Evolutionary conservation across 2,888 invertebrate genomes (phyloP).

Genomic region (Belgica antarctica): DNA sequence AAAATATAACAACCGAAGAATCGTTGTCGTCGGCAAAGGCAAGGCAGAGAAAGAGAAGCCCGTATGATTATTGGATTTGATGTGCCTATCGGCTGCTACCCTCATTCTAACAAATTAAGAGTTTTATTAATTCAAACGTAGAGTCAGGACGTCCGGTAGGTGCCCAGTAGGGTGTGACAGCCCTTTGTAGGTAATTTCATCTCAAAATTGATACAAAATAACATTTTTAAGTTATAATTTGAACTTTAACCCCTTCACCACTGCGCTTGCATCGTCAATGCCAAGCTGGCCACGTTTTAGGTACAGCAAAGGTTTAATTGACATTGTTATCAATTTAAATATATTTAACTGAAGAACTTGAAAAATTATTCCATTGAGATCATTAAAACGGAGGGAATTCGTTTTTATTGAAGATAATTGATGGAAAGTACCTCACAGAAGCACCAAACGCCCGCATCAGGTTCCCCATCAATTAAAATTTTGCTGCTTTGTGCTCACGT

Average conservation of each 20-base stretch:
- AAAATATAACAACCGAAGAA: constrained; percentile 31
- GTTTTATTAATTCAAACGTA: constrained; percentile 40
- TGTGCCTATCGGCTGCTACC: too few relatives aligned
- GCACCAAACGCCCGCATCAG: constrained; percentile 20
- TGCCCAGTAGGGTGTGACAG: too few relatives aligned
- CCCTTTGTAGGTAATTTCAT: too few relatives aligned
- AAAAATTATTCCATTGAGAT: background rate
- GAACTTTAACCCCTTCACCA: too few relatives aligned
- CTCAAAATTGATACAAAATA: too few relatives aligned
- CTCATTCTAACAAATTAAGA: constrained; percentile 39
- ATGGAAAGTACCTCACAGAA: constrained; percentile 40
- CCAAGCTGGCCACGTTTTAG: background rate
- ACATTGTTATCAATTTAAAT: constrained; percentile 17
- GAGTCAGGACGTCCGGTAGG: too few relatives aligned
- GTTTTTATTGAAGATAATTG: constrained; percentile 28
- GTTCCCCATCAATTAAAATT: too few relatives aligned
- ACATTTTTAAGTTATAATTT: too few relatives aligned
- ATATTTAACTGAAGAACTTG: background rate
- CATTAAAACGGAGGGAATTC: too few relatives aligned
- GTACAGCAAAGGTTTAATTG: constrained; percentile 17
- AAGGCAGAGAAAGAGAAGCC: constrained; percentile 20
- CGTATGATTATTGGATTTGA: constrained; percentile 30
- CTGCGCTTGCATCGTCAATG: too few relatives aligned
- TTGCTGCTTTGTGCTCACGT: constrained; percentile 39
- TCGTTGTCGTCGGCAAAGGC: too few relatives aligned